Base-by-base conservation (phyloP, 2,888 invertebrate species). In the Andrena chrysosceles region DNA sequence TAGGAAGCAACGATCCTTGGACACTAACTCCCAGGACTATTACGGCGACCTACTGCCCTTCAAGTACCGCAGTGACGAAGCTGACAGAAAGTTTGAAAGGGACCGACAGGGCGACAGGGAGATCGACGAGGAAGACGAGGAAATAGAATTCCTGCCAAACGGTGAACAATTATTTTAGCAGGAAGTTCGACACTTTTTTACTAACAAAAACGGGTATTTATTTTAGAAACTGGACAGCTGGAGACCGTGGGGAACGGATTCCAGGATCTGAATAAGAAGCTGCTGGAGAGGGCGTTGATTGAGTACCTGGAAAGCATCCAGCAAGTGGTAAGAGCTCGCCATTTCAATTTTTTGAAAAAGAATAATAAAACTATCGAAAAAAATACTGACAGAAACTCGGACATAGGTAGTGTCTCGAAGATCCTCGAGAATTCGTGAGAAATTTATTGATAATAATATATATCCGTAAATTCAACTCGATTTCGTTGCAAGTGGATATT, bases 211-310 rank as follows among this genome's bases (percentile, higher is more conserved):
- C 10, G 10, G 29, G 20, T 8, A 29, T 23, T 13, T 6, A 2
- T 70, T 68, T 54, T 66, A 93, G 94, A 93, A 66, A 91, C 92
- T 67, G 94, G 94, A 6, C 94, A 94, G 68, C 91, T 94, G 16
- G 94, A 95, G 85, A 93, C 94, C 35, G 94, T 94, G 20, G 94
- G 94, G 0, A 94, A 94, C 68, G 94, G 93, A 16, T 94, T 92
- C 73, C 94, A 94, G 73, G 94, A 94, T 52, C 84, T 93, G 7
- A 91, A 91, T 67, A 90, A 90, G 64, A 92, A 91, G 66, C 74
- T 90, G 29, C 81, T 93, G 33, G 89, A 90, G 56, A 90, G 87
- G 33, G 91, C 91, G 0, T 59, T 93, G 26, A 85, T 90, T n/a
- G 90, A 92, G 77, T 93, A 93, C 70, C 42, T 92, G 29, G 88